Evolutionary conservation across 2,113 vertebrate genomes (phyloP).

Genomic region (Gulo gulo): DNA sequence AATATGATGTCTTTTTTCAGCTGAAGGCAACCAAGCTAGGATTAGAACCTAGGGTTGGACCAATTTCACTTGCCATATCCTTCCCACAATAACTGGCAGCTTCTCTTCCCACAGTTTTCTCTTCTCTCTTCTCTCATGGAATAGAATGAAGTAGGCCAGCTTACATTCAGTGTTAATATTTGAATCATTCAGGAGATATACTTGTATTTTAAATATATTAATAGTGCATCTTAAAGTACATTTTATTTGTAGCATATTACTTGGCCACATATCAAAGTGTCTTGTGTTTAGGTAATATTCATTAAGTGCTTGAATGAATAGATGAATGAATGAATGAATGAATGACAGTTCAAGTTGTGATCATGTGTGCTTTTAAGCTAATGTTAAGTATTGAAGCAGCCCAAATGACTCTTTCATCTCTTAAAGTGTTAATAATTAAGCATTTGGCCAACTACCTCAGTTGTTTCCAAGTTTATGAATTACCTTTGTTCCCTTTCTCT

Average conservation of each 20-base stretch:
- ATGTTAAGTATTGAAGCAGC: background rate
- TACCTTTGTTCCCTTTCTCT: background rate
- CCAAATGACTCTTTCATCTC: background rate
- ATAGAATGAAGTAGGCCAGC: background rate
- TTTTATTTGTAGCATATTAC: background rate
- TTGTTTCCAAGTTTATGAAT: slow-evolving; percentile 21
- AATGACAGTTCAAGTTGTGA: background rate
- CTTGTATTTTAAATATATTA: background rate
- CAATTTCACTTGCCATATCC: background rate
- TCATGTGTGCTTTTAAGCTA: background rate
- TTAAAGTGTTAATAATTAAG: background rate
- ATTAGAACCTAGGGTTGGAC: background rate
- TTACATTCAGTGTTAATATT: background rate
- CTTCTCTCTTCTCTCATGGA: background rate
- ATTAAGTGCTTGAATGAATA: background rate
- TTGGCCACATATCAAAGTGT: background rate
- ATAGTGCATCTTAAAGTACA: background rate
- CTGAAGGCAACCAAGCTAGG: background rate
- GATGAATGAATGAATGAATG: background rate
- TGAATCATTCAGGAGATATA: background rate
- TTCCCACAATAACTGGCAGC: background rate
- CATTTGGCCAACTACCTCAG: background rate
- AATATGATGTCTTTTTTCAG: background rate
- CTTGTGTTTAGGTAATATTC: background rate
- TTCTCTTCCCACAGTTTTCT: background rate